phyloP scores from a whole-genome alignment of 2,888 invertebrate genomes.

The Zygogramma bicolorata region DNA sequence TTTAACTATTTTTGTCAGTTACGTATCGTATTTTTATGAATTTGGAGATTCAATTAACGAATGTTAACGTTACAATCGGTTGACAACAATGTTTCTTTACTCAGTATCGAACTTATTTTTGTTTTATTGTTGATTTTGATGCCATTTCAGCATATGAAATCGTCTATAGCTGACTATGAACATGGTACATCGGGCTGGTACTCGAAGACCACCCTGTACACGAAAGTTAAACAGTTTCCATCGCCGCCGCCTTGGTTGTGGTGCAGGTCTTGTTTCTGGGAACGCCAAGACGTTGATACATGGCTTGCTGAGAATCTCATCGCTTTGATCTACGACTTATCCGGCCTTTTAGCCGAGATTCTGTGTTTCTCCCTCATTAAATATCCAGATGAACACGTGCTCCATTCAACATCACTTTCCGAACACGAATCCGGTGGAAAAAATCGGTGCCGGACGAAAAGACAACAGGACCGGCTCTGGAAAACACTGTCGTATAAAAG shows the following conservation, averaged over 20 bases:
- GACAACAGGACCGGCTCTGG: background rate
- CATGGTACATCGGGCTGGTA: too few relatives aligned
- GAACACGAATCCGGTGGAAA: background rate
- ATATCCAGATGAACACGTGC: constrained; percentile 52
- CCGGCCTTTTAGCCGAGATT: constrained; percentile 54
- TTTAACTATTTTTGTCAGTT: too few relatives aligned
- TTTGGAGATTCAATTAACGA: too few relatives aligned
- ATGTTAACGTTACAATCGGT: too few relatives aligned
- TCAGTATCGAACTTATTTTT: too few relatives aligned
- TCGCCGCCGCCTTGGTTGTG: background rate
- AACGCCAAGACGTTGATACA: constrained; percentile 55
- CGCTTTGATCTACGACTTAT: constrained; percentile 56
- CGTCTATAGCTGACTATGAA: too few relatives aligned
- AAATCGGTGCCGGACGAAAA: background rate
- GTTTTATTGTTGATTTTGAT: too few relatives aligned
- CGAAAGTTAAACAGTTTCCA: background rate
- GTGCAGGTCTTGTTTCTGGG: constrained; percentile 49
- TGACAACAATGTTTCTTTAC: too few relatives aligned
- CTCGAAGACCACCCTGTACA: background rate
- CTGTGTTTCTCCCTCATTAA: constrained; percentile 55
- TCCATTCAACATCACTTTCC: constrained; percentile 45
- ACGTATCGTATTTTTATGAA: too few relatives aligned
- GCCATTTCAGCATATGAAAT: too few relatives aligned
- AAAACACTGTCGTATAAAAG: too few relatives aligned
- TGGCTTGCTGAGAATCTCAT: constrained; percentile 53